Percentiles rank a stretch among this genome's conserved stretches.
Evolutionary conservation across 2,113 vertebrate species (phyloP).

Genomic region (Elanoides forficatus): DNA sequence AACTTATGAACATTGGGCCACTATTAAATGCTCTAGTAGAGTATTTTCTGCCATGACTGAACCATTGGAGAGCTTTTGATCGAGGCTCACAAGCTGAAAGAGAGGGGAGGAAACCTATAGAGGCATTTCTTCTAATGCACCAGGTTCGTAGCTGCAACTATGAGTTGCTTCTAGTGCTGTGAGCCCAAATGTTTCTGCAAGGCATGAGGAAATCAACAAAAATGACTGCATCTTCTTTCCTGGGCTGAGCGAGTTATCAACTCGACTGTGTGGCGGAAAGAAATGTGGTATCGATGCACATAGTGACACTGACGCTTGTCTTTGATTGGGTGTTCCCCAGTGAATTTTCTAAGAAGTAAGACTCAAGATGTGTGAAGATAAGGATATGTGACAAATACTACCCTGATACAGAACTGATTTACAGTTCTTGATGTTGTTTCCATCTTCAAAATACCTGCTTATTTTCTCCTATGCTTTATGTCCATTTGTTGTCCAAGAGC

Average conservation of each 20-base stretch:
- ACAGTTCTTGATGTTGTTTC: not conserved
- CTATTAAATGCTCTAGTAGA: not conserved
- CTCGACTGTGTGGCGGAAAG: fast-evolving
- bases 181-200: not conserved
- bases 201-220: not conserved
- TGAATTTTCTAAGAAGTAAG: slow-evolving; percentile 8
- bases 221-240: not conserved
- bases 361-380: not conserved
- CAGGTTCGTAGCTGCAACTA: not conserved
- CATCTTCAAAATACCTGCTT: not conserved
- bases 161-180: not conserved
- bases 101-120: not conserved
- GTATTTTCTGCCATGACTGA: not conserved
- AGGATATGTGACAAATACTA: not conserved
- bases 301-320: not conserved
- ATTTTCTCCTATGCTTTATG: not conserved
- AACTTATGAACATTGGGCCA: not conserved
- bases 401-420: not conserved
- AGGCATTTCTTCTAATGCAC: not conserved
- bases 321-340: not conserved
- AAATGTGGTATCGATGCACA: fast-evolving
- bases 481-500: not conserved
- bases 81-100: not conserved
- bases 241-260: not conserved
- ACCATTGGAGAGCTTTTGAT: not conserved